These are phyloP conservation scores for Erythrolamprus reginae DNA, from an alignment of 2,113 vertebrate species.

Conservation along the genomic window DNA sequence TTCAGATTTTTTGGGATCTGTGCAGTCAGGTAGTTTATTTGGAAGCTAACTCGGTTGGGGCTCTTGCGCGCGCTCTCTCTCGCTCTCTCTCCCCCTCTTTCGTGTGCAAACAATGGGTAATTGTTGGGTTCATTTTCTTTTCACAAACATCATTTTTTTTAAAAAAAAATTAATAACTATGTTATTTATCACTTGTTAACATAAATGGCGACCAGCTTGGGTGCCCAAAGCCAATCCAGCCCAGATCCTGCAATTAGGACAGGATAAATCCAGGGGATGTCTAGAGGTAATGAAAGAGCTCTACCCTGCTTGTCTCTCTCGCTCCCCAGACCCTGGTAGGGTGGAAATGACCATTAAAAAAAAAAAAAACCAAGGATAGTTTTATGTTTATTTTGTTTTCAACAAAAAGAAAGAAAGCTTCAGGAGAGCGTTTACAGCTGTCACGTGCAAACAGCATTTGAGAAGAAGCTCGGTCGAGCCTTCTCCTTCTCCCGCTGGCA, in stretches of 20 bases:
- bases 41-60: conserved; percentile 43
- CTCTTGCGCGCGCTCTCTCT: neutral
- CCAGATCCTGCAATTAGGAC: conserved; percentile 14
- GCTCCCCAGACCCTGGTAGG: neutral
- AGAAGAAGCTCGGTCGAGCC: conserved; percentile 33
- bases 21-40: conserved; percentile 75
- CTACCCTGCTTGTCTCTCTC: neutral
- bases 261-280: conserved; percentile 20
- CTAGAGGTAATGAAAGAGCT: conserved; percentile 27
- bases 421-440: conserved; percentile 63
- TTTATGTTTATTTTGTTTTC: neutral
- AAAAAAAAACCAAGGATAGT: neutral
- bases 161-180: neutral
- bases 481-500: conserved; percentile 11
- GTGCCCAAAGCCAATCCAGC: conserved; percentile 7
- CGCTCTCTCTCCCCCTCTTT: neutral
- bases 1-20: conserved; percentile 44
- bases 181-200: neutral
- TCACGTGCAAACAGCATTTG: conserved; percentile 55
- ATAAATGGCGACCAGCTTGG: conserved; percentile 29
- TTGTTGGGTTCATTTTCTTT: conserved; percentile 8
- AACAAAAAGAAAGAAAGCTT: neutral
- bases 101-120: conserved; percentile 48
- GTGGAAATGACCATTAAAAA: conserved; percentile 4
- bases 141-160: neutral